A percentile compares a stretch with the other conserved stretches of the same genome.
Conservation (phyloP, 2,888 invertebrate species). For the Maniola hyperantus region DNA sequence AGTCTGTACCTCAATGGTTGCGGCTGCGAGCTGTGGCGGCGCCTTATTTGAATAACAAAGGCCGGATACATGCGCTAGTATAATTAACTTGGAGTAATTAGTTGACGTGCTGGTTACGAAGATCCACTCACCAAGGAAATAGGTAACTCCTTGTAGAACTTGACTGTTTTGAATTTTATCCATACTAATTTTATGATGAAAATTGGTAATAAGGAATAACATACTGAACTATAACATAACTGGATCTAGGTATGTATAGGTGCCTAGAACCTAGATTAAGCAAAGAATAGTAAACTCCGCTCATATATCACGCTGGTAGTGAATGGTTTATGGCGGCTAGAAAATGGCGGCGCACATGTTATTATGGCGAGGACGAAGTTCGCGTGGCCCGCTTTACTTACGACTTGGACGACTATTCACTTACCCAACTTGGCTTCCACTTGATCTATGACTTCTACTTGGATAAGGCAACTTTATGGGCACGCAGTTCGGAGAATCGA, state of each 20-base stretch:
- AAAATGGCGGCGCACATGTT: constrained; percentile 28
- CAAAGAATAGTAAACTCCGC: constrained; percentile 2
- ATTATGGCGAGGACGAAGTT: constrained; percentile 34
- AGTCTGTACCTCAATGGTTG: not conserved
- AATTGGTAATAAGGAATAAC: too few relatives aligned
- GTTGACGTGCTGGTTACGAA: not conserved
- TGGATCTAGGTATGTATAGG: not conserved
- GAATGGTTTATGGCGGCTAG: constrained; percentile 13
- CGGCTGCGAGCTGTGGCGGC: constrained; percentile 22
- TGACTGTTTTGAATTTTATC: not conserved
- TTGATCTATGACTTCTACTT: constrained; percentile 12
- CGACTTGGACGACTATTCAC: constrained; percentile 56
- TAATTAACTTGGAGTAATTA: constrained; percentile 56
- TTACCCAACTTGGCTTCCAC: constrained; percentile 38
- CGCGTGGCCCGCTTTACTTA: constrained; percentile 52
- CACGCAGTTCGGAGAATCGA: too few relatives aligned
- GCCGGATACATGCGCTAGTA: constrained; percentile 63
- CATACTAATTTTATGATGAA: too few relatives aligned
- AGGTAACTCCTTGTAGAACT: not conserved
- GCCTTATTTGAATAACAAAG: constrained; percentile 71
- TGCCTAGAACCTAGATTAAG: not conserved
- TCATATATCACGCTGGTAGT: constrained; percentile 10
- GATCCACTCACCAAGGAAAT: not conserved
- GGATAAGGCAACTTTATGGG: constrained; percentile 17
- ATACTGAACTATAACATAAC: too few relatives aligned